Evolutionary conservation across 1,140 invertebrate species (phyloP).

Genomic region (Drosophila triauraria): DNA sequence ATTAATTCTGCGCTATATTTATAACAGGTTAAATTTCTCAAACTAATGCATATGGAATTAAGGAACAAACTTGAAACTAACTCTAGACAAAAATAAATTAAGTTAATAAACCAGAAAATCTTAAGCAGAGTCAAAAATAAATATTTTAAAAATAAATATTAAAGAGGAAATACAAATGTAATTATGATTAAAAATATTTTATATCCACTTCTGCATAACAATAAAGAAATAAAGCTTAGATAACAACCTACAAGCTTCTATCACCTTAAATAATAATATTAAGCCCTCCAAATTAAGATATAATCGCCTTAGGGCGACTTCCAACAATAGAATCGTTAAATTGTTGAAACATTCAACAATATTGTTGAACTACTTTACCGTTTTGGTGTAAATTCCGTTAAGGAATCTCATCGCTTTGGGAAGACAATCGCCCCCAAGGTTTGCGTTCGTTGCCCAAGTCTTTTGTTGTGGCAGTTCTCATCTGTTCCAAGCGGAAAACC

Average conservation of each 20-base stretch:
- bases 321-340: constrained; percentile 7
- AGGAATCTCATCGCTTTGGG: constrained; percentile 11
- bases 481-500: constrained; percentile 40
- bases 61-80: constrained; percentile 1
- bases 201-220: neutral
- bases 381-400: constrained; percentile 17
- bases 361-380: constrained; percentile 7
- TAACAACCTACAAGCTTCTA: neutral
- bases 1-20: constrained; percentile 5
- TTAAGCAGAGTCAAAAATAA: neutral
- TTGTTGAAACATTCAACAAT: constrained; percentile 15
- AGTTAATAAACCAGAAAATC: neutral
- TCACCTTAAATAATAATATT: neutral
- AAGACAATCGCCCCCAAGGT: constrained; percentile 19
- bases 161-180: too few species aligned
- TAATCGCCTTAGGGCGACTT: constrained; percentile 5
- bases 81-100: neutral
- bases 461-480: constrained; percentile 72
- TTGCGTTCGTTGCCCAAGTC: constrained; percentile 68
- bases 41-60: constrained; percentile 12
- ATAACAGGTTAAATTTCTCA: constrained; percentile 13
- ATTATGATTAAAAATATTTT: too few species aligned
- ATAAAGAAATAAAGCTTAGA: neutral
- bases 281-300: neutral
- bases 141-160: too few species aligned